phyloP scores from a whole-genome alignment of 2,797 vertebrate species.

The Balearica regulorum region DNA sequence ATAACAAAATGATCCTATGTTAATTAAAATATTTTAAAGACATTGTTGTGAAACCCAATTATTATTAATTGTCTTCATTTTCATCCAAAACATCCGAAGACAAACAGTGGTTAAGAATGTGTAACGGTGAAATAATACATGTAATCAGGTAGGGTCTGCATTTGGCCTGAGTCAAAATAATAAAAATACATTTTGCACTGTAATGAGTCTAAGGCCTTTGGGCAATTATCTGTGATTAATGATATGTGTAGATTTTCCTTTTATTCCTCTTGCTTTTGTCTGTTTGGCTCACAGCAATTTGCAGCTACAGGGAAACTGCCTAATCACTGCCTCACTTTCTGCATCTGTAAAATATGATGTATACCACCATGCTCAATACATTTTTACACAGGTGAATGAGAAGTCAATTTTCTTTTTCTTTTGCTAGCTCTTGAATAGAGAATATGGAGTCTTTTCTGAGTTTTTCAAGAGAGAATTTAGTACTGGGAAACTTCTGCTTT shows the following conservation, averaged over 20 bases:
- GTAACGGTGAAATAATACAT: background rate
- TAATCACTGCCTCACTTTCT: background rate
- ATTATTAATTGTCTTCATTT: background rate
- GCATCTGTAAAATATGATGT: background rate
- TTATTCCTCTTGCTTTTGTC: background rate
- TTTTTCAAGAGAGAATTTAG: background rate
- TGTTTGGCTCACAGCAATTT: background rate
- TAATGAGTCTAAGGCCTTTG: background rate
- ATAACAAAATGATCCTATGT: background rate
- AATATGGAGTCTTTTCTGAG: background rate
- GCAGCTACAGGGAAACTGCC: background rate
- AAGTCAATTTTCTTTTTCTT: background rate
- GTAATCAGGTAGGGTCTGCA: background rate
- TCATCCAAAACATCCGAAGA: background rate
- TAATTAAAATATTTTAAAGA: background rate
- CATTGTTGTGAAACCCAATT: background rate
- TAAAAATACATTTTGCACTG: background rate
- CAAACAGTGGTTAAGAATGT: background rate
- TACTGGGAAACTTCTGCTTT: background rate
- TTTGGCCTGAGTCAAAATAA: slow-evolving; percentile 4
- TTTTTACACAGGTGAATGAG: background rate
- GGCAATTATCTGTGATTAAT: background rate
- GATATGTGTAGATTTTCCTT: background rate
- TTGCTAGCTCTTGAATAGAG: background rate
- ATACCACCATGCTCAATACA: background rate